Percentiles rank a stretch among this genome's conserved stretches.
phyloP scores from a whole-genome alignment of 2,797 vertebrate species.

The Crypturellus tataupa region DNA sequence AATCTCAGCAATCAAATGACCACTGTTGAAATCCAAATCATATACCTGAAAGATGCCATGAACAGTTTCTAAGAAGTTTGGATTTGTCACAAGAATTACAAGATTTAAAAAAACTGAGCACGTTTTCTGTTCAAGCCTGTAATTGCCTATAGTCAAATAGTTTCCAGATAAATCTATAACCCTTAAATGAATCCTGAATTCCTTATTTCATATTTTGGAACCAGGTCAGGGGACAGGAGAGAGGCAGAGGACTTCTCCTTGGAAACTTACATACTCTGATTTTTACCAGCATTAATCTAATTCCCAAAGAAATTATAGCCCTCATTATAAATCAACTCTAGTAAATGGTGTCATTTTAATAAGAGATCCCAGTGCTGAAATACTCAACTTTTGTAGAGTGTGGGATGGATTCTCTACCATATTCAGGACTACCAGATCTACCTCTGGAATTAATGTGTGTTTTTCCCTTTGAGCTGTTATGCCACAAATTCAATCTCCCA shows the following conservation, averaged over 20 bases:
- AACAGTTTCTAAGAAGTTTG: not conserved
- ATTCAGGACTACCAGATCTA: not conserved
- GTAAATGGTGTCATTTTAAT: not conserved
- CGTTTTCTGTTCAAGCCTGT: not conserved
- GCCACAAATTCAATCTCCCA: not conserved
- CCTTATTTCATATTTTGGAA: constrained; percentile 3
- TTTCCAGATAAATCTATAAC: not conserved
- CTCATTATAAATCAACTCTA: not conserved
- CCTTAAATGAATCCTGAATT: not conserved
- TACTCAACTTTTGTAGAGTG: not conserved
- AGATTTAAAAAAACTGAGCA: not conserved
- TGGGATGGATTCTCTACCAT: not conserved
- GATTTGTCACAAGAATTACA: not conserved
- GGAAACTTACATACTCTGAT: not conserved
- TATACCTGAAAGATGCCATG: not conserved
- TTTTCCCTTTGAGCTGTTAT: not conserved
- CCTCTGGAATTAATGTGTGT: not conserved
- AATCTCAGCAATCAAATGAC: not conserved
- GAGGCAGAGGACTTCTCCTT: not conserved
- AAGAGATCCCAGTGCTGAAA: not conserved
- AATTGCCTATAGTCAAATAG: not conserved
- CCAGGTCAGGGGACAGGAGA: not conserved
- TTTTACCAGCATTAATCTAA: not conserved
- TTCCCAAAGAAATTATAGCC: not conserved
- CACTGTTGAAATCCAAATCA: not conserved